Evolutionary conservation across 2,113 vertebrate genomes (phyloP), one percentile per base, ranked within the genome.

Genomic region (Tenebrosternarchus preto): DNA sequence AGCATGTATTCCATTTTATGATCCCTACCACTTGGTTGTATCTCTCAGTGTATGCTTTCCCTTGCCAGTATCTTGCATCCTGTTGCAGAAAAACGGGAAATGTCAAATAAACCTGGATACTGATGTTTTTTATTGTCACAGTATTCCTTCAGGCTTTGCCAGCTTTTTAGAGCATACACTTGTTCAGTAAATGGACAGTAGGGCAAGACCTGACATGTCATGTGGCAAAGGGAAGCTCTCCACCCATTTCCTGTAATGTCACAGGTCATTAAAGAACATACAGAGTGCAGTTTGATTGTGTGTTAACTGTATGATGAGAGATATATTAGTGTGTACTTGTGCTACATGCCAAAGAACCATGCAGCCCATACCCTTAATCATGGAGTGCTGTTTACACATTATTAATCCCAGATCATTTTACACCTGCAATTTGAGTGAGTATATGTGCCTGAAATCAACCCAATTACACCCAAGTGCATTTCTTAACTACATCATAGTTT

Each of bases 221-320:
- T 70, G 19, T 50, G 43, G 43, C 33, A 57, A 56, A 77, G 19
- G 66, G 31, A 9, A 59, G 56, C 7, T 63, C 29, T 25, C 36
- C 19, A 36, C 22, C 67, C 2, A 55, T 39, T 78, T 79, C 9
- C 73, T 55, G 9, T 17, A 63, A 46, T 43, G 33, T 7, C 46
- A 59, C 20, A 50, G 36, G 64, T 25, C 9, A 20, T 7, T 7
- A 43, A 60, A 60, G 16, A 43, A 27, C 16, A 63, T 46, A 33
- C 31, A 67, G 12, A 56, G 36, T 9, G 46, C 33, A 61, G 6
- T 20, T 39, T 12, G 29, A 6, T 57, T 69, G 8, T 36, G 22
- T 77, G 19, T 76, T 63, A 76, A 63, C 19, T 67, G 46, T 77
- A 16, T 68, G 33, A 77, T n/a, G 64, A 56, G 17, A 3, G 64